Conservation (phyloP, 2,797 vertebrate species). For the Peromyscus eremicus region DNA sequence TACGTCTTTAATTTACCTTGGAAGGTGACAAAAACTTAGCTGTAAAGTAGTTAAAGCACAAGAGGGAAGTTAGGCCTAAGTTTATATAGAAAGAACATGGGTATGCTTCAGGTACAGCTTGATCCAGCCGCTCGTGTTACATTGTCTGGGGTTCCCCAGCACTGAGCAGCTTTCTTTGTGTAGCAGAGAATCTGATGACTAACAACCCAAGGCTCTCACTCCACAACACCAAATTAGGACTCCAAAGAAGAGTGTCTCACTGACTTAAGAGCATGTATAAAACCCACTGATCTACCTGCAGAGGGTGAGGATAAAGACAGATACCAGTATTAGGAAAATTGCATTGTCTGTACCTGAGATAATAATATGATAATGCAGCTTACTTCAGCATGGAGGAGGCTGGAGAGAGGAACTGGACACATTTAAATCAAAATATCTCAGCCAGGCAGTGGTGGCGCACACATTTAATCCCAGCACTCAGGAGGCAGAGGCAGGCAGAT, state of each 20-base stretch:
- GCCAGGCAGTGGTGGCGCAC: no score
- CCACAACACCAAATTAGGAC: not conserved
- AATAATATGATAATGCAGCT: not conserved
- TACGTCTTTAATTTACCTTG: not conserved
- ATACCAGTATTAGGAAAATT: not conserved
- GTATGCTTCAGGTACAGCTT: not conserved
- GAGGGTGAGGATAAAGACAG: not conserved
- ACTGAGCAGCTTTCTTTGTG: not conserved
- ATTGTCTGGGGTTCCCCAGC: not conserved
- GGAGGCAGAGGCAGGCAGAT: no score
- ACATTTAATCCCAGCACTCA: no score
- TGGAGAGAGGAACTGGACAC: not conserved
- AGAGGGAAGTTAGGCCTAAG: not conserved
- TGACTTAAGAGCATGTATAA: not conserved
- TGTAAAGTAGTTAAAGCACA: not conserved
- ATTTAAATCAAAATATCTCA: not conserved
- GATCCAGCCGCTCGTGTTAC: not conserved
- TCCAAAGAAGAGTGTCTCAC: not conserved
- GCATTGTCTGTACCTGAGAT: accelerated
- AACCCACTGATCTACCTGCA: not conserved
- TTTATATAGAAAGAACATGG: not conserved
- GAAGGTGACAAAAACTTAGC: not conserved
- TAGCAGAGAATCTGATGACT: not conserved
- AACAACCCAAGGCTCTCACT: not conserved
- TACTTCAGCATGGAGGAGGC: accelerated